Base-by-base conservation (phyloP, 2,113 vertebrate genomes). In the Cololabis saira region DNA sequence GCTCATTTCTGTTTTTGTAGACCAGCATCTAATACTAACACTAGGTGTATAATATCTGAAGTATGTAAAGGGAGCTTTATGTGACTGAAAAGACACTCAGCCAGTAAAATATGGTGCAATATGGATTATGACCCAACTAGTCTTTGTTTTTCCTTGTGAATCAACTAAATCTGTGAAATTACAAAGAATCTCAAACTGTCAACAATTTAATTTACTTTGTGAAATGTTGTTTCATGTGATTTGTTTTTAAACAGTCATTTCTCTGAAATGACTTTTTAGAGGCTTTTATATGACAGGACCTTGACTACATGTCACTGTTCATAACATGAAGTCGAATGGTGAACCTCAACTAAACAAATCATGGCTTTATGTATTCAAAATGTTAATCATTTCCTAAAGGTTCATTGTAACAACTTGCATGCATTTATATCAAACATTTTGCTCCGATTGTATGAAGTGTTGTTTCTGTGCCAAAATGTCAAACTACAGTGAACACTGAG, bases 401-500 rank as follows among this genome's bases (percentile, higher is more conserved):
- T 12, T 18, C 40, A 33, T 16, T 44, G 41, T 74, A 27, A 54
- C 67, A 21, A 79, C 62, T 64, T 56, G 14, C 68, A 71, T 71
- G 58, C 78, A 67, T 88, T 76, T 74, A 77, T 81, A 8, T 76
- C 57, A 70, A 67, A 60, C 33, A 12, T 74, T 74, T 69, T 78
- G 76, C 22, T 24, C 19, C 22, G 61, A 75, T 30, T 58, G 10
- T 59, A 41, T 76, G 52, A 53, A 67, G 5, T 71, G 30, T 71
- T 13, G 50, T 73, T 61, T 22, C 60, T 78, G 90, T 93, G 90
- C 86, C 89, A 87, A 90, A 80, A 83, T 57, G 58, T 59, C 47
- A 61, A 61, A 67, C 60, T 77, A 80, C 76, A 78, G 69, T 72
- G 58, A 80, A 76, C 57, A 71, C 74, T 83, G 78, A 69, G 73